These are phyloP conservation scores for Tokudaia muenninki DNA, from an alignment of 2,797 vertebrate species.

Conservation along the genomic window DNA sequence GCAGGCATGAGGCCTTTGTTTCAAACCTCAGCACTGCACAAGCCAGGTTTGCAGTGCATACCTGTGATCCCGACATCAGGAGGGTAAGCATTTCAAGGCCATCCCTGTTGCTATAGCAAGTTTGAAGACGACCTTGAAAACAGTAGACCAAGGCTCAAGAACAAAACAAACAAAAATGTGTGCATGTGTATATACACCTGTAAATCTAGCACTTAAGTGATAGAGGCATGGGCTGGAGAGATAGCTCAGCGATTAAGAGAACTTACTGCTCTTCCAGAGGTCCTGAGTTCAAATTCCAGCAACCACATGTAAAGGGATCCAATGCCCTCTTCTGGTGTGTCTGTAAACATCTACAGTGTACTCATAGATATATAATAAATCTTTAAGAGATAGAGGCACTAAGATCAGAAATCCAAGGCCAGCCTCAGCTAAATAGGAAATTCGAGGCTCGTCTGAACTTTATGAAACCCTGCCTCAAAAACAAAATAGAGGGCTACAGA, in stretches of 20 bases:
- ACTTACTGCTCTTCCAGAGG: no score
- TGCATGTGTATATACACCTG: neutral
- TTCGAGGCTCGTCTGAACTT: neutral
- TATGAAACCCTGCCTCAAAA: neutral
- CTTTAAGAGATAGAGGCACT: neutral
- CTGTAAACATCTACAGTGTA: no score
- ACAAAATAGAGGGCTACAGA: neutral
- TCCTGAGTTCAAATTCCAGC: no score
- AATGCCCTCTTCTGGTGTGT: no score
- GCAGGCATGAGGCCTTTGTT: neutral
- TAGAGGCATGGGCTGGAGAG: neutral
- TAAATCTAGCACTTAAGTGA: neutral
- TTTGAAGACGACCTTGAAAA: neutral
- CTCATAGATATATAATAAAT: neutral
- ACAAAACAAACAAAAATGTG: neutral
- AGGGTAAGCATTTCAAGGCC: no score
- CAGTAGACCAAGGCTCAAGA: neutral
- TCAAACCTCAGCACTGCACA: neutral
- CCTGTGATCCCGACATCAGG: neutral
- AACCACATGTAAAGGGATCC: no score
- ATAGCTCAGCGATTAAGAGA: no score
- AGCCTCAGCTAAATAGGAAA: neutral
- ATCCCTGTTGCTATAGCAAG: neutral
- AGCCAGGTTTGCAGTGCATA: neutral
- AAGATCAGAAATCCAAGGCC: neutral